Conservation (phyloP, 2,113 vertebrate genomes). For the Callipepla squamata region DNA sequence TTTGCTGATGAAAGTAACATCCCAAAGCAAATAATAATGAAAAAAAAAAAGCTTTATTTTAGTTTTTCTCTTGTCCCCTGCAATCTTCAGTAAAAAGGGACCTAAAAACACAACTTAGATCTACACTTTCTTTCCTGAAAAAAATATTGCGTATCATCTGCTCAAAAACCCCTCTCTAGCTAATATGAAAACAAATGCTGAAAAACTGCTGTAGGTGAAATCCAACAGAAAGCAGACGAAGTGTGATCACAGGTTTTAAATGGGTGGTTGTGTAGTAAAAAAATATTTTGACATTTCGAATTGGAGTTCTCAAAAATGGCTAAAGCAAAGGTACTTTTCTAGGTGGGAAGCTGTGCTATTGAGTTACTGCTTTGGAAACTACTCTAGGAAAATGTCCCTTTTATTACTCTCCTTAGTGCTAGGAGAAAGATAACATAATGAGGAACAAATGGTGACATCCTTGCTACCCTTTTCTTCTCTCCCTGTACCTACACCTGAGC, state of each 20-base stretch:
- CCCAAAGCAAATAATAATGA: background rate
- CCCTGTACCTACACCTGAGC: background rate
- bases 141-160: background rate
- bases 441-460: background rate
- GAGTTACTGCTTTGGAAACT: background rate
- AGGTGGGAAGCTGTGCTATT: background rate
- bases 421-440: background rate
- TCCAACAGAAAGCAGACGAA: background rate
- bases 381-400: background rate
- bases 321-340: background rate
- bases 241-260: background rate
- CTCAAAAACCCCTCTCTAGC: background rate
- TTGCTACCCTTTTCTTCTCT: background rate
- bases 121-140: background rate
- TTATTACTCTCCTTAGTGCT: background rate
- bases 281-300: background rate
- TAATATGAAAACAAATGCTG: background rate
- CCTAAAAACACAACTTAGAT: background rate
- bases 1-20: background rate
- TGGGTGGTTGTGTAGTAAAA: background rate
- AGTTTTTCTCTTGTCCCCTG: background rate
- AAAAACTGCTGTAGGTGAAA: background rate
- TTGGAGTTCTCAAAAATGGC: background rate
- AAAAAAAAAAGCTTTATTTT: background rate
- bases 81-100: background rate